phyloP scores from a whole-genome alignment of 1,140 invertebrate genomes.

The Drosophila mauritiana region DNA sequence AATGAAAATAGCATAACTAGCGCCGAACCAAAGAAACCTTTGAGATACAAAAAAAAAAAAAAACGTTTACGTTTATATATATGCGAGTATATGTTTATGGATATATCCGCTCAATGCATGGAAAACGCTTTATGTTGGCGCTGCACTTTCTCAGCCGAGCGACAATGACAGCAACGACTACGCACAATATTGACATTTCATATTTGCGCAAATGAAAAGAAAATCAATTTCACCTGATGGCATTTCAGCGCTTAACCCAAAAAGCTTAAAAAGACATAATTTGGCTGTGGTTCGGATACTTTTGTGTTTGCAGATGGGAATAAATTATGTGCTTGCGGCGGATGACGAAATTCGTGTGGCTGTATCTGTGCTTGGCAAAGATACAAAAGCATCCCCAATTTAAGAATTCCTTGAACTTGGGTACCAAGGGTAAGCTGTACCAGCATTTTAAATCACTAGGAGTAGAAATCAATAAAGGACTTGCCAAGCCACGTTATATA shows the following conservation, averaged over 20 bases:
- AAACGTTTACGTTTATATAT: background rate
- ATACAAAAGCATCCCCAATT: background rate
- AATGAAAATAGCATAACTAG: conserved; percentile 50
- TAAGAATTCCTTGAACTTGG: background rate
- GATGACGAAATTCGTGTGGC: background rate
- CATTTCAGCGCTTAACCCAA: conserved; percentile 80
- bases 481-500: too few species aligned
- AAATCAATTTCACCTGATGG: conserved; percentile 84
- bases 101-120: conserved; percentile 41
- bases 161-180: conserved; percentile 38
- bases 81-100: background rate
- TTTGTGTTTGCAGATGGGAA: conserved; percentile 3
- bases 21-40: conserved; percentile 16
- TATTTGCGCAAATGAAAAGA: conserved; percentile 84
- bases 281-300: conserved; percentile 18
- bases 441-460: too few species aligned
- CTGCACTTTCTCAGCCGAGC: conserved; percentile 75
- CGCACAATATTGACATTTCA: conserved; percentile 84
- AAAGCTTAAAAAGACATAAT: conserved; percentile 51
- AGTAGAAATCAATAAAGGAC: too few species aligned
- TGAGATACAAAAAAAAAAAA: conserved; percentile 24
- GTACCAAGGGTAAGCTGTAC: too few species aligned
- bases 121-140: conserved; percentile 28
- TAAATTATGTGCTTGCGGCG: background rate
- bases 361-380: background rate